These are phyloP conservation scores for Drosophila sordidapex DNA, from an alignment of 2,888 invertebrate species.

Conservation along the genomic window DNA sequence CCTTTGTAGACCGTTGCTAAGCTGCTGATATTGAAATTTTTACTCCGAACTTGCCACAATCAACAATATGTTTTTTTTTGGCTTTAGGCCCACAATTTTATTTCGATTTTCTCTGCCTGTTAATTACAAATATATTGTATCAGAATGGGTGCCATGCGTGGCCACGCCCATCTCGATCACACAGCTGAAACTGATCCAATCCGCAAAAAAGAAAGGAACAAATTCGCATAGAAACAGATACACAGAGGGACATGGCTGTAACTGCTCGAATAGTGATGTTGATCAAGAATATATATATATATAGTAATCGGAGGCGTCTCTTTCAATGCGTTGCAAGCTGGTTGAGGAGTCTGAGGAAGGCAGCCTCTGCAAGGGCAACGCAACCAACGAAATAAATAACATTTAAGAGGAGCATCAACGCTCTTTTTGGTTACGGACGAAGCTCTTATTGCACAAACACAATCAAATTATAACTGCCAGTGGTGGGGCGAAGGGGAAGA, in stretches of 20 bases:
- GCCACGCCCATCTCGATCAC: not conserved
- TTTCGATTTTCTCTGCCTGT: too few species aligned
- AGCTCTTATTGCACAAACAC: conserved; percentile 55
- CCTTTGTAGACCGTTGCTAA: not conserved
- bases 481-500: not conserved
- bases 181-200: not conserved
- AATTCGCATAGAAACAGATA: not conserved
- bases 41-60: not conserved
- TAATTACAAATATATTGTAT: not conserved
- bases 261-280: not conserved
- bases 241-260: not conserved
- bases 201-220: not conserved
- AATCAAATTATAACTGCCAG: conserved; percentile 61
- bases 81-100: not conserved
- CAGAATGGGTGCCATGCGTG: not conserved
- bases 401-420: conserved; percentile 42
- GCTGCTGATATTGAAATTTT: not conserved
- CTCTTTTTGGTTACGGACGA: conserved; percentile 20
- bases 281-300: not conserved
- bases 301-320: not conserved
- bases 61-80: not conserved
- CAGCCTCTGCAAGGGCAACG: not conserved
- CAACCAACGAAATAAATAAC: conserved; percentile 39
- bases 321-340: not conserved
- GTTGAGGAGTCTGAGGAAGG: not conserved